These are phyloP conservation scores for Ooceraea biroi DNA, from an alignment of 1,140 invertebrate species.

Conservation along the genomic window DNA sequence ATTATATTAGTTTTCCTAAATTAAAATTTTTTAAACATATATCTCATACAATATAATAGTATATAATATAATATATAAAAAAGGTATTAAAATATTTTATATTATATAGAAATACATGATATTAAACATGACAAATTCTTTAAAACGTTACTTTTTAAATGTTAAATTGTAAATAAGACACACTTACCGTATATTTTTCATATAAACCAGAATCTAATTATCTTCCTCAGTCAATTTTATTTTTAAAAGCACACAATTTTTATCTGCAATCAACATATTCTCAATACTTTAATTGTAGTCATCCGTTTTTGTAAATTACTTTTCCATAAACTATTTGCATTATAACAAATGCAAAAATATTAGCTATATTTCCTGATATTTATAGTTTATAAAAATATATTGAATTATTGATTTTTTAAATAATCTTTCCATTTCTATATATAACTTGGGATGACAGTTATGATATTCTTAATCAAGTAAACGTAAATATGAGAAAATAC, in stretches of 20 bases:
- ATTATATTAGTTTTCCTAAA: no score
- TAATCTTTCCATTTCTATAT: conserved; percentile 13
- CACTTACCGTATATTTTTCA: no score
- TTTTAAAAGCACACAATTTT: not conserved
- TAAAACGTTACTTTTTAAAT: no score
- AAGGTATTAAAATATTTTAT: no score
- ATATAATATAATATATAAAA: no score
- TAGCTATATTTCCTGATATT: not conserved
- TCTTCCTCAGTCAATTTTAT: not conserved
- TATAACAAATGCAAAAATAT: not conserved
- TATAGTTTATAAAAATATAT: not conserved
- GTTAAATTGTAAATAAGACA: no score
- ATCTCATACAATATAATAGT: no score
- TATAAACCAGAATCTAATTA: not conserved
- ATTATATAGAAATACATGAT: no score
- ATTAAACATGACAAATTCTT: no score
- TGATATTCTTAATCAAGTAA: not conserved
- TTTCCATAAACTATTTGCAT: not conserved
- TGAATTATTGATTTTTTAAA: conserved; percentile 1
- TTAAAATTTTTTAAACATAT: no score
- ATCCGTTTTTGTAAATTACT: not conserved
- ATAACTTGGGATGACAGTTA: not conserved
- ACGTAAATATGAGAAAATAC: conserved; percentile 5
- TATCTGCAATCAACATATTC: not conserved
- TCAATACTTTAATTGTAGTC: not conserved